Conservation (phyloP, 2,797 vertebrate genomes). For the Peromyscus attwateri region DNA sequence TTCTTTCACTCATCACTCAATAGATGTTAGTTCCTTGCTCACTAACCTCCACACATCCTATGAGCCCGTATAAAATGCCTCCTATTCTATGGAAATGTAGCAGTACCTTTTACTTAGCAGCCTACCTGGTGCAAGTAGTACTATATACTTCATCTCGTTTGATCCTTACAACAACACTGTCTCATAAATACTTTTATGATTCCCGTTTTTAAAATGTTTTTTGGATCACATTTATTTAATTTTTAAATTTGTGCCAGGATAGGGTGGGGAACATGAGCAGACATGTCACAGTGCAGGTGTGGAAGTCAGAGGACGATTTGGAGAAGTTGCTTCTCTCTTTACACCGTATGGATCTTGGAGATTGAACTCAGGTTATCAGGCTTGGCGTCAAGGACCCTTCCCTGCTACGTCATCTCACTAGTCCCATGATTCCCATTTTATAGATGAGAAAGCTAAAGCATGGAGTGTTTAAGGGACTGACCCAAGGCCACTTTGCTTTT, state of each 20-base stretch:
- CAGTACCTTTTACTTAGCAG: constrained; percentile 16
- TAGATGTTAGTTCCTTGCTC: not conserved
- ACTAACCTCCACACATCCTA: not conserved
- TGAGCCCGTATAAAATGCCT: constrained; percentile 42
- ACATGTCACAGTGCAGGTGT: not conserved
- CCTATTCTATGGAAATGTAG: constrained; percentile 47
- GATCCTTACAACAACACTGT: not conserved
- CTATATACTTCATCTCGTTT: constrained; percentile 32
- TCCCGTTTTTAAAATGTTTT: not conserved
- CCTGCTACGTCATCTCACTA: not conserved
- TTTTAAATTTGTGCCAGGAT: not conserved
- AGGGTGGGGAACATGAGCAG: not conserved
- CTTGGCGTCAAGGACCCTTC: not conserved
- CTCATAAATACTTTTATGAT: not conserved
- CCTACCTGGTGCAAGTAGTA: not conserved
- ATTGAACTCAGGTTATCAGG: not conserved
- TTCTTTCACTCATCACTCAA: constrained; percentile 50
- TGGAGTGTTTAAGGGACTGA: not conserved
- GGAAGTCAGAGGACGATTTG: not conserved
- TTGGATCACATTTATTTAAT: not conserved
- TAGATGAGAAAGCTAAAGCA: constrained; percentile 9
- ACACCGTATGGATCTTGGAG: not conserved
- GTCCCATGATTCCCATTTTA: constrained; percentile 48
- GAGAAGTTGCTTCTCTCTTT: not conserved
- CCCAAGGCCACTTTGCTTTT: constrained; percentile 39